Base-by-base conservation (phyloP, 1,140 invertebrate species). In the Pararge aegeria region DNA sequence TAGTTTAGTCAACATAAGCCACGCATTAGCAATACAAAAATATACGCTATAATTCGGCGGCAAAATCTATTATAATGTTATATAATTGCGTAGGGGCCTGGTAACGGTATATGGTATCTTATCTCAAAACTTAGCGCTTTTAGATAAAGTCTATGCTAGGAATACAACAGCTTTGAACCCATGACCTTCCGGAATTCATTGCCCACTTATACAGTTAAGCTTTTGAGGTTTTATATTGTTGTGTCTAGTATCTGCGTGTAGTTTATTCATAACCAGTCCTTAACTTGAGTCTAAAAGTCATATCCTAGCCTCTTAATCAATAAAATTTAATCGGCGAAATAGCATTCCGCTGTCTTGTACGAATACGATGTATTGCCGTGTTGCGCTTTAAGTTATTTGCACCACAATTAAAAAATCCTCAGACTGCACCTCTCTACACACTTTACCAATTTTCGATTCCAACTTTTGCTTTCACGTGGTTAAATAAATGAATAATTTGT, bases 301-400 rank as follows among this genome's bases (percentile, higher is more conserved):
- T 48, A 42, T 29, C 20, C 16, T 30, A 46, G 42, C 42, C 42
- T 16, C 15, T 40, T 55, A 42, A 55, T 55, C 53, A 37, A 49
- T 20, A 56, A 20, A n/a, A 42, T 51, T 61, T 55, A 53, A 61
- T 61, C 58, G 53, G 30, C 30, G 40, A 40, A 46, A 49, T 51
- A 48, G 18, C 52, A 37, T 56, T 49, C 55, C 44, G 27, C 4
- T 15, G 46, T 49, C 55, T 30, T 34, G 51, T 61, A 34, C 51
- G 29, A 54, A 38, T 49, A 54, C 21, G 37, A 54, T 49, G 58
- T 37, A 60, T 21, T 15, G 30, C 42, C 42, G 29, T 49, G 30
- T 49, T 48, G 30, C 24, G 18, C 34, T 13, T 55, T 27, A 56
- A 64, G 53, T 61, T 62, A 62, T 66, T 66, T 67, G 65, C 56